Conservation (phyloP, 2,888 invertebrate genomes). For the Acheta domesticus region DNA sequence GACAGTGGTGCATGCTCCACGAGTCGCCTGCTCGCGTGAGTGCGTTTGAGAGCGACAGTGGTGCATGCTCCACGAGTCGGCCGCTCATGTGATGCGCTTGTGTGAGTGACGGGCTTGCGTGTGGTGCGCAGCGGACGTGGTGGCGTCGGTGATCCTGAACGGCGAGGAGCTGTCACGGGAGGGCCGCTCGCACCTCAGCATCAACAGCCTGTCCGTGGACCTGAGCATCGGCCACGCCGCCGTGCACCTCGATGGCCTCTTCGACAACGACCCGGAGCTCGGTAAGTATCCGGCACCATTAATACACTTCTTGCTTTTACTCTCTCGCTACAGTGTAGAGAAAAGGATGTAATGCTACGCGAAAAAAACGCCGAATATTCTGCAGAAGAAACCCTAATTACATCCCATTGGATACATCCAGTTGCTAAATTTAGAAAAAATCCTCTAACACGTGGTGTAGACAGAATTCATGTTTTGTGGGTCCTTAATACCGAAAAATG, state of each 20-base stretch:
- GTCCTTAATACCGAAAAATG: too few relatives aligned
- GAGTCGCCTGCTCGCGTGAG: too few relatives aligned
- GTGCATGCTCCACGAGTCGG: too few relatives aligned
- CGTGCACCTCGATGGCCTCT: slow-evolving; percentile 66
- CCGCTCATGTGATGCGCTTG: slow-evolving; percentile 46
- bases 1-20: too few relatives aligned
- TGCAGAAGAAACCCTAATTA: too few relatives aligned
- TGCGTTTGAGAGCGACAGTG: too few relatives aligned
- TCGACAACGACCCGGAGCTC: slow-evolving; percentile 66
- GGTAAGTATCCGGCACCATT: slow-evolving; percentile 47
- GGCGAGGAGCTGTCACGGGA: slow-evolving; percentile 56
- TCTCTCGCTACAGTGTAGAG: neutral
- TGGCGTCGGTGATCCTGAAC: slow-evolving; percentile 59
- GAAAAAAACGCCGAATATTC: too few relatives aligned
- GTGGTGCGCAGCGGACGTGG: slow-evolving; percentile 58
- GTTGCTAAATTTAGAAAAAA: too few relatives aligned
- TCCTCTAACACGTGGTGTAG: too few relatives aligned
- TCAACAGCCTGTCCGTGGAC: slow-evolving; percentile 62
- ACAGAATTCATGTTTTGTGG: too few relatives aligned
- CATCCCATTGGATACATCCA: too few relatives aligned
- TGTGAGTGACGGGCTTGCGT: slow-evolving; percentile 64
- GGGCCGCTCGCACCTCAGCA: slow-evolving; percentile 55
- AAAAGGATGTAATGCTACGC: too few relatives aligned
- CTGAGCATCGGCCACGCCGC: slow-evolving; percentile 64
- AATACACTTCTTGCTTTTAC: neutral